Percentiles rank a stretch among this genome's conserved stretches.
Evolutionary conservation across 2,113 vertebrate genomes (phyloP).

Genomic region (Lipotes vexillifer): DNA sequence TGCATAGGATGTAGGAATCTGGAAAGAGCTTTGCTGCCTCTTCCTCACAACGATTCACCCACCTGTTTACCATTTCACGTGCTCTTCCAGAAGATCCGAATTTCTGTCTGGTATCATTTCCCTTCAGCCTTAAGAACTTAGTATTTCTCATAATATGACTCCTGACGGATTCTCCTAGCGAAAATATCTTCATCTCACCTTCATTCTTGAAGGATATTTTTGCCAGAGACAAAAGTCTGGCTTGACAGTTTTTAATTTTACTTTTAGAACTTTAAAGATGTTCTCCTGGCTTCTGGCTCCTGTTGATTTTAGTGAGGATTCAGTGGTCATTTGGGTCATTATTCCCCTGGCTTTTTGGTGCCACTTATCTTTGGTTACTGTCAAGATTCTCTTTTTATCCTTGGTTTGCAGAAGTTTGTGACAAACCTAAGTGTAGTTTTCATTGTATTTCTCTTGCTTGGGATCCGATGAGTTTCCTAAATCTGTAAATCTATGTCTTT

Average conservation of each 20-base stretch:
- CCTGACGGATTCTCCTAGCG: not conserved
- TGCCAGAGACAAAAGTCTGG: not conserved
- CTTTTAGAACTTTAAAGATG: not conserved
- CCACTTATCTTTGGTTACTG: not conserved
- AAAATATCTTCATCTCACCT: not conserved
- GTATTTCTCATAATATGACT: not conserved
- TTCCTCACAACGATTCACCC: accelerated
- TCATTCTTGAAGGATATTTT: not conserved
- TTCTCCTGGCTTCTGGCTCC: not conserved
- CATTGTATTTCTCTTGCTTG: not conserved
- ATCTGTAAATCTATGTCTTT: not conserved
- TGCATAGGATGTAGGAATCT: not conserved
- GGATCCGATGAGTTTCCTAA: not conserved
- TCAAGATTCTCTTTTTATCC: not conserved
- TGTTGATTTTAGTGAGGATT: not conserved
- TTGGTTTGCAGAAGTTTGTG: not conserved
- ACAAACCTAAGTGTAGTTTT: not conserved
- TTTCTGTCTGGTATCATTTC: not conserved
- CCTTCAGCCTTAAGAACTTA: not conserved
- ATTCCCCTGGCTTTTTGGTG: not conserved
- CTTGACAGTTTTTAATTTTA: not conserved
- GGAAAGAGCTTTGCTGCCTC: not conserved
- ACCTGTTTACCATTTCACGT: no score
- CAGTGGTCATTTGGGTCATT: not conserved
- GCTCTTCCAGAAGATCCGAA: not conserved